phyloP scores from a whole-genome alignment of 2,113 vertebrate species.

The Dromaius novaehollandiae region DNA sequence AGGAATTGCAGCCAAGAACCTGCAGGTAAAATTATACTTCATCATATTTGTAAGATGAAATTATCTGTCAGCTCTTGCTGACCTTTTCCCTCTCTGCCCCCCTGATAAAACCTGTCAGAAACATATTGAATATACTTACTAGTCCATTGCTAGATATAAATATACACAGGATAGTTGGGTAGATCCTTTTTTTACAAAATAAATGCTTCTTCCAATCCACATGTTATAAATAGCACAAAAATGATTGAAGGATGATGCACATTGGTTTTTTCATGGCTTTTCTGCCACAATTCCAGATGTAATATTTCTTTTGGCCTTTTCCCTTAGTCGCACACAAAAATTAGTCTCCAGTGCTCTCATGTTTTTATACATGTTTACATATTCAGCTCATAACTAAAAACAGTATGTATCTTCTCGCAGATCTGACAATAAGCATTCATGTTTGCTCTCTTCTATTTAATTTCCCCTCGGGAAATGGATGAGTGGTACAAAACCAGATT shows the following conservation, averaged over 20 bases:
- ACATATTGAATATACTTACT: slow-evolving; percentile 25
- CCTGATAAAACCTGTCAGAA: slow-evolving; percentile 22
- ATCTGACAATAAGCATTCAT: slow-evolving; percentile 62
- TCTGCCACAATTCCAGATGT: not conserved
- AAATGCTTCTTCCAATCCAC: not conserved
- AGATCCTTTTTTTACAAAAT: not conserved
- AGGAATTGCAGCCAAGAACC: slow-evolving; percentile 82
- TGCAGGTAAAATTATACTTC: slow-evolving; percentile 84
- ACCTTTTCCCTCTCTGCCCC: slow-evolving; percentile 9
- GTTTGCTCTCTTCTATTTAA: slow-evolving; percentile 47
- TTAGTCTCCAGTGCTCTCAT: not conserved
- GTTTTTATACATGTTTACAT: slow-evolving; percentile 6
- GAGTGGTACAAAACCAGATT: slow-evolving; percentile 85
- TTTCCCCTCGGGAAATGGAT: slow-evolving; percentile 79
- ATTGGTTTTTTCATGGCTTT: not conserved
- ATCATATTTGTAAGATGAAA: slow-evolving; percentile 57
- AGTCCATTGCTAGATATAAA: not conserved
- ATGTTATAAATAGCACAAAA: not conserved
- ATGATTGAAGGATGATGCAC: not conserved
- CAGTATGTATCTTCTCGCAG: not conserved
- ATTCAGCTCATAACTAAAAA: slow-evolving; percentile 11
- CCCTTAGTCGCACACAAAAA: not conserved
- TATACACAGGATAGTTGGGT: not conserved
- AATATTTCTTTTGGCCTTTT: not conserved
- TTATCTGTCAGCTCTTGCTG: slow-evolving; percentile 69